Conservation (phyloP, 2,888 invertebrate genomes). For the Lottia scabra region DNA sequence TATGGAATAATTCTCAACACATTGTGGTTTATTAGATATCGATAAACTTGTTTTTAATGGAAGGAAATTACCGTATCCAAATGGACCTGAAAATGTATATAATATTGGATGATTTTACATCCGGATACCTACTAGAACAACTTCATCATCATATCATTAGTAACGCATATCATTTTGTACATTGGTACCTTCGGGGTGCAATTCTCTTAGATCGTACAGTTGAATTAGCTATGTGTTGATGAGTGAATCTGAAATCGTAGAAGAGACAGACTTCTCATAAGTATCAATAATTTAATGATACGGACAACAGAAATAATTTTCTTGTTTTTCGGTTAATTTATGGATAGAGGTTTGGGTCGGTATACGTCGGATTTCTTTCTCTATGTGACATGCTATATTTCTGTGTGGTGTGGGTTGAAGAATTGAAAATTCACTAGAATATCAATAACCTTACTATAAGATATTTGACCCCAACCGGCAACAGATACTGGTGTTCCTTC, state of each 20-base stretch:
- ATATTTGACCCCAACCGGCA: constrained; percentile 40
- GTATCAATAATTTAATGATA: no score
- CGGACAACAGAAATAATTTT: no score
- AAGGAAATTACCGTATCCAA: constrained; percentile 39
- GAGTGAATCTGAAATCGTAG: no score
- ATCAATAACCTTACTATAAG: constrained; percentile 26
- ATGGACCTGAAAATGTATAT: constrained; percentile 25
- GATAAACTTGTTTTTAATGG: constrained; percentile 32
- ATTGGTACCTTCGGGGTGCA: no score
- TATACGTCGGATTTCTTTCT: not conserved
- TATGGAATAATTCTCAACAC: constrained; percentile 22
- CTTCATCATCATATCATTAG: no score
- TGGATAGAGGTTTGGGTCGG: not conserved
- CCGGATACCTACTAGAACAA: no score
- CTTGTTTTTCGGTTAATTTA: no score
- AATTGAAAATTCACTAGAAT: not conserved
- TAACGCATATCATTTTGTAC: no score
- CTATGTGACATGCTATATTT: not conserved
- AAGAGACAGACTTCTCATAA: no score
- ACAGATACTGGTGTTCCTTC: constrained; percentile 27
- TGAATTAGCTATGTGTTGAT: no score
- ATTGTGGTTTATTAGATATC: constrained; percentile 23
- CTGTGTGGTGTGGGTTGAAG: not conserved
- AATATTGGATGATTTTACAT: no score
- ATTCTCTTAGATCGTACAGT: no score